These are phyloP conservation scores for Ochropleura plecta DNA, from an alignment of 2,888 invertebrate genomes.

Conservation along the genomic window DNA sequence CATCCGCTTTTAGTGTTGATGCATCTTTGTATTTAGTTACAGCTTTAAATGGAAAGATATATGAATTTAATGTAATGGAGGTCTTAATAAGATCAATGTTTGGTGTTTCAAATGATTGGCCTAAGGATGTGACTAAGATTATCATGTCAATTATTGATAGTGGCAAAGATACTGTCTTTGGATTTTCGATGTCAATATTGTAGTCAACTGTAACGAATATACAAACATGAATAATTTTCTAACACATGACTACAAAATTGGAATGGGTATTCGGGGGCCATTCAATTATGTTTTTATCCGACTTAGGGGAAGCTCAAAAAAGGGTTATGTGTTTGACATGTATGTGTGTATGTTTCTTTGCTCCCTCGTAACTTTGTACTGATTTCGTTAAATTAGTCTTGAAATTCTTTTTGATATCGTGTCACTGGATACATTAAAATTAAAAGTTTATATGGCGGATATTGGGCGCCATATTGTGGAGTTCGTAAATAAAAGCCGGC, in stretches of 20 bases:
- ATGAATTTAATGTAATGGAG: slow-evolving; percentile 84
- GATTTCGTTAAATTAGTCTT: too few species aligned
- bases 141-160: slow-evolving; percentile 78
- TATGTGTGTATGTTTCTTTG: too few species aligned
- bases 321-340: too few species aligned
- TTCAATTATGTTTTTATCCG: neutral
- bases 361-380: too few species aligned
- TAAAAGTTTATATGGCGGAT: too few species aligned
- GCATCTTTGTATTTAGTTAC: slow-evolving; percentile 80
- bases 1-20: slow-evolving; percentile 80
- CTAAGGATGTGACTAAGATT: slow-evolving; percentile 75
- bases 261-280: neutral
- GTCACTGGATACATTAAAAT: too few species aligned
- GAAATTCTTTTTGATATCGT: too few species aligned
- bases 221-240: too few species aligned
- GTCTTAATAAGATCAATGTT: slow-evolving; percentile 80
- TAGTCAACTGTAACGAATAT: neutral
- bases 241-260: neutral
- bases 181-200: slow-evolving; percentile 36
- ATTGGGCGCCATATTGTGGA: too few species aligned
- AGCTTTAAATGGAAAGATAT: slow-evolving; percentile 81
- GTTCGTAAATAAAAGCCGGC: too few species aligned
- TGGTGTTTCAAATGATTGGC: slow-evolving; percentile 67
- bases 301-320: neutral
- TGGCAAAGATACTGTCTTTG: slow-evolving; percentile 70